Evolutionary conservation across 1,140 invertebrate species (phyloP), one percentile per base, ranked within the genome.

Genomic region (Pseudomyrmex sp.): DNA sequence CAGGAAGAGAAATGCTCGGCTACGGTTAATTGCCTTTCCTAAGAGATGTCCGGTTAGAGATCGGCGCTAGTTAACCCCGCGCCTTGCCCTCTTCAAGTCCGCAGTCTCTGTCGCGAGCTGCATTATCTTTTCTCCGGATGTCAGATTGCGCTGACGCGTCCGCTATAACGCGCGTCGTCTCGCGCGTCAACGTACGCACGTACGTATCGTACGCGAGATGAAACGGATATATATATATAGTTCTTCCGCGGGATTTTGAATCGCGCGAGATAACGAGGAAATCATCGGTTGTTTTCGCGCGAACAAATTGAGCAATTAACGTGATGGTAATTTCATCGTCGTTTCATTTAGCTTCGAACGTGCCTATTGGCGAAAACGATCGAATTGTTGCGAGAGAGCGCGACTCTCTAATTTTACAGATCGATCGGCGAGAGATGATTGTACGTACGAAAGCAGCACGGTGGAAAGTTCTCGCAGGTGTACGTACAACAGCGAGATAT

Each of bases 11-110:
- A 84, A 80, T 66, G 62, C 62, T 48, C 62, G 62, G 48, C 35
- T 65, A 83, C 50, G 76, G 88, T 92, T 93, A 92, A 91, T 91
- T 91, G 91, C 90, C 85, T 88, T 84, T 89, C 85, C 86, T 80
- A 86, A 35, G 35, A 35, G 79, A 88, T 89, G 72, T 75, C 70
- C 69, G 59, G 66, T 48, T 74, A 68, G 70, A 88, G 88, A 88
- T 88, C 84, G 65, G 77, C 79, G 75, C 62, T 83, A 86, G 87
- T 88, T 87, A 89, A 84, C 82, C 35, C 35, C 35, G 35, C 35
- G 35, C 35, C 35, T 5, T 35, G 35, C 35, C 35, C 35, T 35
- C 35, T 7, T 35, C 35, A 35, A 35, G 35, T 35, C 35, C 35
- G 35, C 35, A 35, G 35, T 35, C 35, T 35, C 35, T 35, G 35